Conservation (phyloP, 2,888 invertebrate genomes). For the Brenthis daphne region DNA sequence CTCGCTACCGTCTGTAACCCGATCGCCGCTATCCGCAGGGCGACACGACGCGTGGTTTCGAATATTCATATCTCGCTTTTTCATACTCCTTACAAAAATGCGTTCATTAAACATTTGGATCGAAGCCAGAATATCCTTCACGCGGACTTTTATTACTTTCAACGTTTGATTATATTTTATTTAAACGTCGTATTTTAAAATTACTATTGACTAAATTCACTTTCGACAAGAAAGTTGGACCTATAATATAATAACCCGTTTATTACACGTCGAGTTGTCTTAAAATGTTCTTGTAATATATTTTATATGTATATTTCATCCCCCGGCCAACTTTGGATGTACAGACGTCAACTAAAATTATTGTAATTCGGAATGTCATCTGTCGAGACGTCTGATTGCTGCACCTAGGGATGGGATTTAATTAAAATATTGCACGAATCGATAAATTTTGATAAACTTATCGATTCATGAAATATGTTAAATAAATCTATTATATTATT, state of each 20-base stretch:
- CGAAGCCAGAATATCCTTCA: slow-evolving; percentile 52
- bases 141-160: slow-evolving; percentile 36
- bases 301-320: slow-evolving; percentile 1
- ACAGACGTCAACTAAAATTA: slow-evolving; percentile 45
- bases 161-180: slow-evolving; percentile 36
- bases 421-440: slow-evolving; percentile 17
- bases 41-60: slow-evolving; percentile 66
- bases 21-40: slow-evolving; percentile 52
- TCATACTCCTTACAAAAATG: slow-evolving; percentile 48
- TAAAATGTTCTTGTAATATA: slow-evolving; percentile 6
- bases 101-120: slow-evolving; percentile 70
- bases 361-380: slow-evolving; percentile 47
- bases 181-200: slow-evolving; percentile 30
- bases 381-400: slow-evolving; percentile 42
- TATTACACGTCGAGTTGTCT: slow-evolving; percentile 16
- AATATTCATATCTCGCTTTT: slow-evolving; percentile 69
- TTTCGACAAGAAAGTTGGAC: slow-evolving; percentile 20
- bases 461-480: not conserved
- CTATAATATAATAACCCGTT: slow-evolving; percentile 9
- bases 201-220: slow-evolving; percentile 30
- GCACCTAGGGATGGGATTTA: slow-evolving; percentile 32
- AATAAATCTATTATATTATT: too few species aligned
- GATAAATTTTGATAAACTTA: slow-evolving; percentile 4
- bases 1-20: slow-evolving; percentile 9
- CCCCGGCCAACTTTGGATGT: slow-evolving; percentile 28